phyloP scores from a whole-genome alignment of 2,888 invertebrate genomes.

The Thereva unica region DNA sequence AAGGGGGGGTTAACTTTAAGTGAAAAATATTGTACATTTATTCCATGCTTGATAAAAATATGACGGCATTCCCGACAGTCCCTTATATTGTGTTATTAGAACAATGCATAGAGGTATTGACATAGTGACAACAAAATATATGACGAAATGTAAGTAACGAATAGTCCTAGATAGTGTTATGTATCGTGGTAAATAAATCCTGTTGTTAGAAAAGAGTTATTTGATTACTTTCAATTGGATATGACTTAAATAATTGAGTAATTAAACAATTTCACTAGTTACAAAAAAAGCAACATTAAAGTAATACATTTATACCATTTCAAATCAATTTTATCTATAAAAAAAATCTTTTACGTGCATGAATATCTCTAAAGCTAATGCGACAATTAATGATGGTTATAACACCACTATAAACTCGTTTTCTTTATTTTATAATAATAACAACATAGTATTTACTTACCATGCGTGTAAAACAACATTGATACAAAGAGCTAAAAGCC shows the following conservation, averaged over 20 bases:
- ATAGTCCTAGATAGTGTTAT: conserved; percentile 45
- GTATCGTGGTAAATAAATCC: conserved; percentile 51
- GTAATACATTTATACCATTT: too few species aligned
- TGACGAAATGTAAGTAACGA: conserved; percentile 47
- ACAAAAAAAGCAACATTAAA: background rate
- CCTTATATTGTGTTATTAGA: conserved; percentile 51
- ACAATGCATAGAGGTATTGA: conserved; percentile 52
- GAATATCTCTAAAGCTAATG: too few species aligned
- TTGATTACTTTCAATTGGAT: background rate
- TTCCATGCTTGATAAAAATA: conserved; percentile 56
- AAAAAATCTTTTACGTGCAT: too few species aligned
- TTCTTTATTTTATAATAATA: too few species aligned
- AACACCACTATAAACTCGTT: too few species aligned
- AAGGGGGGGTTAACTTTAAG: background rate
- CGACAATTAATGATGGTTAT: too few species aligned
- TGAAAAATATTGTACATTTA: conserved; percentile 48
- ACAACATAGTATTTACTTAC: conserved; percentile 44
- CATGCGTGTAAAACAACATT: conserved; percentile 55
- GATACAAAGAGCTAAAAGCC: conserved; percentile 53
- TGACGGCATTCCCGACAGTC: conserved; percentile 56
- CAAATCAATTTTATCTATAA: too few species aligned
- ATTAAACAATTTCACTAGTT: background rate
- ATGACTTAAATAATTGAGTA: background rate
- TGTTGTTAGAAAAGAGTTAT: conserved; percentile 37
- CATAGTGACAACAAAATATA: conserved; percentile 49